Base-by-base conservation (phyloP, 2,888 invertebrate species). In the Pheosia tremula region DNA sequence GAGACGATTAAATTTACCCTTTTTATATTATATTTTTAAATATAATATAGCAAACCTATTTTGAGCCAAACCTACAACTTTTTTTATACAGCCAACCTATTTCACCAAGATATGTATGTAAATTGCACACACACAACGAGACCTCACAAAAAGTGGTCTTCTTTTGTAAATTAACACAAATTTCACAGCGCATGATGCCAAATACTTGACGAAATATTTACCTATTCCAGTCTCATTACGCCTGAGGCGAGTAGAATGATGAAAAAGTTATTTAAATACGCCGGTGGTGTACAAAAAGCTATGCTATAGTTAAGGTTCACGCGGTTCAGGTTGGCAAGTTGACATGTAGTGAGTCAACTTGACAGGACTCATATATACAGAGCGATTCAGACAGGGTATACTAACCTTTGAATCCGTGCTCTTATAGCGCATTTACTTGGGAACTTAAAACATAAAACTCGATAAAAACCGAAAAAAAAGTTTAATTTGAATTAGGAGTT, bases 131-230 rank as follows among this genome's bases (percentile, higher is more conserved):
- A 50, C 10, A 24, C n/a, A 13, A 50, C 24, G 10, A 24, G 7
- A 24, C 6, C 50, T 24, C 24, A 9, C 7, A 8, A 24, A 50
- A 50, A 50, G 24, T 8, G 50, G 24, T 50, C 13, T 50, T 50
- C 50, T 50, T 50, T 24, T 50, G 50, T 50, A 50, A 50, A 50
- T 50, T 50, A 50, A 24, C 24, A 24, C 50, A 24, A 50, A 50
- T 50, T 13, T 50, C 24, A 11, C 47, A 47, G 47, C 47, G 50
- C 8, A 50, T 50, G 50, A 50, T 24, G 50, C 50, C 24, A 24
- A 50, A 50, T 50, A 50, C 50, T 50, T 24, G 64, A 54, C 53
- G 57, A 50, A 50, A 24, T 24, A 50, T 50, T 24, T 24, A 24
- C 50, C 24, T 3, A 24, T 50, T 50, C 24, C 24, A 3, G 8